Percentiles rank a stretch among this genome's conserved stretches.
These are phyloP conservation scores for Agonopterix alstromeriana DNA, from an alignment of 2,888 invertebrate genomes.

Conservation along the genomic window DNA sequence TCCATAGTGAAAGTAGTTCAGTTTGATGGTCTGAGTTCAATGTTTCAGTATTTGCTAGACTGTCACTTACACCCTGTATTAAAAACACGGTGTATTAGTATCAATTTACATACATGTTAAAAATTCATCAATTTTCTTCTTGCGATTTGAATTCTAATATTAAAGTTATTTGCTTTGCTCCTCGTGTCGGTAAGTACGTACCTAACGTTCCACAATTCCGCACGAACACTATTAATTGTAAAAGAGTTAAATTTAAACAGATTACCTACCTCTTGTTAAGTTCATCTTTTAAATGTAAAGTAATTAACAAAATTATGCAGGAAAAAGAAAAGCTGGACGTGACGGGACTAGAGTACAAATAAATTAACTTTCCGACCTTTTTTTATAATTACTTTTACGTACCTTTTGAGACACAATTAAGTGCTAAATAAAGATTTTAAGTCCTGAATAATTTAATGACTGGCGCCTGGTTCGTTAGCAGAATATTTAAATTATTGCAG, in stretches of 20 bases:
- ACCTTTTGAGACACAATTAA: constrained; percentile 15
- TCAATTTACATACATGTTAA: no score
- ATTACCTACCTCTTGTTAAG: not conserved
- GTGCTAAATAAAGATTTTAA: constrained; percentile 1
- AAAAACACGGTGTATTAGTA: no score
- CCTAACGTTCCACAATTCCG: not conserved
- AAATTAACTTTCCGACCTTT: constrained; percentile 44
- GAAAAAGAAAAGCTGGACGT: constrained; percentile 40
- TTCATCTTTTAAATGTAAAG: constrained; percentile 25
- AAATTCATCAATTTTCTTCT: no score
- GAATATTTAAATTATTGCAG: no score
- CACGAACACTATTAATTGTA: not conserved
- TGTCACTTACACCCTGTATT: no score
- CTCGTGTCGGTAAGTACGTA: no score
- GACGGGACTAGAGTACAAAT: constrained; percentile 46
- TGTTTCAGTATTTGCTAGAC: no score
- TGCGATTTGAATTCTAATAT: no score
- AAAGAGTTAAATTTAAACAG: not conserved
- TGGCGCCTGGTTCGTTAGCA: not conserved
- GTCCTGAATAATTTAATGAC: not conserved
- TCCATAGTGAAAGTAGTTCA: no score
- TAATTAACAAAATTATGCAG: constrained; percentile 36
- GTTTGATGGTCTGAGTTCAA: no score
- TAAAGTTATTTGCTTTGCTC: no score
- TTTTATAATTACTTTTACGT: constrained; percentile 40